A percentile compares a stretch with the other conserved stretches of the same genome.
Evolutionary conservation across 2,113 vertebrate species (phyloP).

Genomic region (Cephalopholis sonnerati): DNA sequence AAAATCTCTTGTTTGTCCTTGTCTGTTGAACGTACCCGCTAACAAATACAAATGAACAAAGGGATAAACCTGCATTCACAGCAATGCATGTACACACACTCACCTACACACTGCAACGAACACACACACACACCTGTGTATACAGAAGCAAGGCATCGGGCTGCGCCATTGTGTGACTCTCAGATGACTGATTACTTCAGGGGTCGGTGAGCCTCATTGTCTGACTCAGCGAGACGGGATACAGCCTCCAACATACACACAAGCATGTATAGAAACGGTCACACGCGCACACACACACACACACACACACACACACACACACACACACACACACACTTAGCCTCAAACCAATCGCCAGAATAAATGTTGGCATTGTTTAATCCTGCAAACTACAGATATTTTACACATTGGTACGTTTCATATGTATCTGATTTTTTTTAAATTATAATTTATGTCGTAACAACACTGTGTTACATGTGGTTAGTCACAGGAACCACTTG

Average conservation of each 20-base stretch:
- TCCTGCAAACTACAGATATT: too few species aligned
- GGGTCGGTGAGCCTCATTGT: slow-evolving; percentile 52
- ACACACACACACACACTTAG: background rate
- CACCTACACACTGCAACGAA: background rate
- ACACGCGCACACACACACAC: background rate
- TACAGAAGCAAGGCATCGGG: slow-evolving; percentile 13
- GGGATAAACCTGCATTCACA: background rate
- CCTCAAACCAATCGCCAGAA: background rate
- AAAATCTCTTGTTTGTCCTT: slow-evolving; percentile 15
- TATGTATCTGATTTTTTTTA: too few species aligned
- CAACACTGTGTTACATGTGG: too few species aligned
- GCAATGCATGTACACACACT: background rate
- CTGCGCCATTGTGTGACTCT: slow-evolving; percentile 14
- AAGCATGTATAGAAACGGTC: background rate
- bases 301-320: background rate
- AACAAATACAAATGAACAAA: background rate
- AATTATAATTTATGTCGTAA: too few species aligned
- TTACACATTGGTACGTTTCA: too few species aligned
- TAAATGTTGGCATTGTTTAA: too few species aligned
- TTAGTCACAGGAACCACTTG: too few species aligned
- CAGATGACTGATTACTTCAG: slow-evolving; percentile 65
- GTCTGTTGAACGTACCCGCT: background rate
- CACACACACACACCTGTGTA: slow-evolving; percentile 3
- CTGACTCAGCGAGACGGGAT: slow-evolving; percentile 65
- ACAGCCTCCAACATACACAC: slow-evolving; percentile 10